Evolutionary conservation across 2,113 vertebrate genomes (phyloP).

Genomic region (Prunella fulvescens): DNA sequence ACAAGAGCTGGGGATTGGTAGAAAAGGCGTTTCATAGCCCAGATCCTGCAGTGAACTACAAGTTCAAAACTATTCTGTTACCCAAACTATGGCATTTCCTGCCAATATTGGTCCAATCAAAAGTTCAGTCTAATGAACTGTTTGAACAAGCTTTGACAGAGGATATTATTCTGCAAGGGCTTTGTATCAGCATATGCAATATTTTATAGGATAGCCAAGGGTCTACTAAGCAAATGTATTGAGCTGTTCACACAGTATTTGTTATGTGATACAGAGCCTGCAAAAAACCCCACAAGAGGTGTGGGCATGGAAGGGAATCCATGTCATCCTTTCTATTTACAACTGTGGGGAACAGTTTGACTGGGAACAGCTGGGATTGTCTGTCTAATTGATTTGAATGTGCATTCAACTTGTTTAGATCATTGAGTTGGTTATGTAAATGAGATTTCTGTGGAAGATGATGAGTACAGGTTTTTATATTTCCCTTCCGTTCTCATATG

Average conservation of each 20-base stretch:
- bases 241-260: not conserved
- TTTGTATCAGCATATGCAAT: not conserved
- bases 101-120: not conserved
- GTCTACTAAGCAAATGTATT: not conserved
- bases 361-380: slow-evolving; percentile 29
- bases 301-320: not conserved
- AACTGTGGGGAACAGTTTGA: not conserved
- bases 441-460: not conserved
- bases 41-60: not conserved
- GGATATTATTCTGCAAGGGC: not conserved
- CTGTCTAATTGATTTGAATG: slow-evolving; percentile 5
- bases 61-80: not conserved
- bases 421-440: not conserved
- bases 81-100: not conserved
- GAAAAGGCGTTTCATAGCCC: not conserved
- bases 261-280: not conserved
- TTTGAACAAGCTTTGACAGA: not conserved
- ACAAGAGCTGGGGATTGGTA: not conserved
- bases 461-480: not conserved
- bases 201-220: not conserved
- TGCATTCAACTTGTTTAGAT: slow-evolving; percentile 12
- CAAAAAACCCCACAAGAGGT: not conserved
- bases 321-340: not conserved
- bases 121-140: not conserved
- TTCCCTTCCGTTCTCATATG: not conserved